phyloP scores from a whole-genome alignment of 2,888 invertebrate genomes.

The Lepidochrysops patricia region DNA sequence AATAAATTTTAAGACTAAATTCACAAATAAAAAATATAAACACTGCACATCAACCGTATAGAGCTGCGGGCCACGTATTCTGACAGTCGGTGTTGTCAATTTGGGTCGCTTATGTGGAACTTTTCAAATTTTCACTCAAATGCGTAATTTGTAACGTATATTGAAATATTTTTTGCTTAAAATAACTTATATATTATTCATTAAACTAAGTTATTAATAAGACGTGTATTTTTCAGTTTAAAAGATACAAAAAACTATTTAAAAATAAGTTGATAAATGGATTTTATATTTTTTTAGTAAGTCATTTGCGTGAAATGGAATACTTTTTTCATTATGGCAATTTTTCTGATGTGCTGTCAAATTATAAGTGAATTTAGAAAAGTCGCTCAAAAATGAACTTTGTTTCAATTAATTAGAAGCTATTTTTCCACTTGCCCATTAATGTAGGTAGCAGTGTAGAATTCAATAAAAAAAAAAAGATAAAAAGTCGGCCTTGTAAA shows the following conservation, averaged over 20 bases:
- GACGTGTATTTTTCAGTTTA: neutral
- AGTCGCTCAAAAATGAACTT: neutral
- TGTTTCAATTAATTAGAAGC: neutral
- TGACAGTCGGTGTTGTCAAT: slow-evolving; percentile 59
- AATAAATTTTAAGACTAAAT: slow-evolving; percentile 38
- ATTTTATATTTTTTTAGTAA: neutral
- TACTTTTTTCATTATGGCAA: neutral
- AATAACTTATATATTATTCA: neutral
- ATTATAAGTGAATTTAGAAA: neutral
- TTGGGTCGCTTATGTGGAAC: slow-evolving; percentile 68
- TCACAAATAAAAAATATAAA: slow-evolving; percentile 65
- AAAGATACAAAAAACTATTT: neutral
- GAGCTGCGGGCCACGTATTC: slow-evolving; percentile 69
- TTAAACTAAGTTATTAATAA: neutral
- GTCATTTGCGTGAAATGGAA: neutral
- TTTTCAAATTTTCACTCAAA: slow-evolving; percentile 43
- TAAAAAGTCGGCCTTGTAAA: no score
- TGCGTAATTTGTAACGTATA: slow-evolving; percentile 38
- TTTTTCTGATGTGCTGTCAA: neutral
- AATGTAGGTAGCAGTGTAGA: no score
- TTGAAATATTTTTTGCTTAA: neutral
- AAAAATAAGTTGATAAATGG: neutral
- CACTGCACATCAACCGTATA: slow-evolving; percentile 54
- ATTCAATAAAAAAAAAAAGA: no score
- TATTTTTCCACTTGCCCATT: no score